A percentile compares a stretch with the other conserved stretches of the same genome.
These are phyloP conservation scores for Trichopria drosophilae DNA, from an alignment of 2,888 invertebrate genomes.

Conservation along the genomic window DNA sequence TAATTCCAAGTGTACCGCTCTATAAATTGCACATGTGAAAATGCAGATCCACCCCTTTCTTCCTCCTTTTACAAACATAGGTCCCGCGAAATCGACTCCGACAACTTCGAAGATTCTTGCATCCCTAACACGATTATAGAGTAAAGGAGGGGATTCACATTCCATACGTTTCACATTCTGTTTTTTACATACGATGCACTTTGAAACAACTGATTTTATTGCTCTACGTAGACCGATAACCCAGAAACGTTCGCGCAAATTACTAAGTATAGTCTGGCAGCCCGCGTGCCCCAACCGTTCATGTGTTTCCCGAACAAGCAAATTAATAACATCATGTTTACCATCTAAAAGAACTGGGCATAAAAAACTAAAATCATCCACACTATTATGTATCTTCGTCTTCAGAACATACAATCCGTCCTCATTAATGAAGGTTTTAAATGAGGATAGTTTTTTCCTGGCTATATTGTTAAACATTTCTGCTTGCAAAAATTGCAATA, in stretches of 20 bases:
- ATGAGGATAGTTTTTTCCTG: constrained; percentile 2
- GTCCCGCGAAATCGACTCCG: constrained; percentile 48
- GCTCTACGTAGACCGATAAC: background rate
- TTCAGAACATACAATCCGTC: constrained; percentile 1
- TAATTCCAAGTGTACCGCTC: constrained; percentile 29
- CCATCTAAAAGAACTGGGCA: constrained; percentile 9
- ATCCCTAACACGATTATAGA: background rate
- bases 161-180: background rate
- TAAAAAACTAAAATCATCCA: constrained; percentile 6
- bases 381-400: constrained; percentile 5
- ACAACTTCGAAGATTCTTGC: constrained; percentile 36
- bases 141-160: background rate
- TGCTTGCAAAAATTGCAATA: constrained; percentile 6
- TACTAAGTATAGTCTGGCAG: background rate
- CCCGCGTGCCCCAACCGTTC: background rate
- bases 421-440: background rate
- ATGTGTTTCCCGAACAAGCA: background rate
- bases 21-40: constrained; percentile 49
- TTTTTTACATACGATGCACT: background rate
- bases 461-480: background rate
- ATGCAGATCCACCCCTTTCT: constrained; percentile 44
- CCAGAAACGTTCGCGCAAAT: background rate
- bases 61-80: constrained; percentile 39
- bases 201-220: background rate
- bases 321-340: background rate